These are phyloP conservation scores for Champsocephalus esox DNA, from an alignment of 2,797 vertebrate species.

Conservation along the genomic window DNA sequence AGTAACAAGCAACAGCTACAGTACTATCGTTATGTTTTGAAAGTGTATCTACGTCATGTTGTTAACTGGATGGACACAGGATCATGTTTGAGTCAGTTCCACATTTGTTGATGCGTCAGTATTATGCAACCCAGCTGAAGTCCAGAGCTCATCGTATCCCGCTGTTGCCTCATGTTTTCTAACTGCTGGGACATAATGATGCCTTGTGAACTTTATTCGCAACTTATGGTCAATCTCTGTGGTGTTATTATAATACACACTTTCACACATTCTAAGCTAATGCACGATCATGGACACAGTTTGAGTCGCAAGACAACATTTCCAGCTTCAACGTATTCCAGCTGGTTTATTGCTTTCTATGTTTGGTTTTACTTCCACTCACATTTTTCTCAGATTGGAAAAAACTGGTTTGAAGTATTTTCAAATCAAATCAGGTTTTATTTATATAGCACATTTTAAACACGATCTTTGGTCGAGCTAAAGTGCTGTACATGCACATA, in stretches of 20 bases:
- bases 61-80: slow-evolving; percentile 20
- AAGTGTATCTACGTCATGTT: slow-evolving; percentile 24
- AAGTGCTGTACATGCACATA: too few species aligned
- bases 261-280: slow-evolving; percentile 10
- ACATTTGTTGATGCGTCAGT: slow-evolving; percentile 44
- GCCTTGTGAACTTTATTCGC: slow-evolving; percentile 25
- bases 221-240: not conserved
- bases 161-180: slow-evolving; percentile 45
- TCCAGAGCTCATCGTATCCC: not conserved
- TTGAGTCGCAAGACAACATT: slow-evolving; percentile 43
- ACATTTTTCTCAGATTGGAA: not conserved
- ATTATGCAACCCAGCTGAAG: slow-evolving; percentile 55
- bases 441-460: too few species aligned
- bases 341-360: slow-evolving; percentile 29
- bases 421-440: too few species aligned
- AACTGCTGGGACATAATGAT: slow-evolving; percentile 27
- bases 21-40: slow-evolving; percentile 28
- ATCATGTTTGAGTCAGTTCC: slow-evolving; percentile 47
- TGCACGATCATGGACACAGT: slow-evolving; percentile 6
- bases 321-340: slow-evolving; percentile 35
- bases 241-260: slow-evolving; percentile 7
- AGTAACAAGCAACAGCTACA: slow-evolving; percentile 4
- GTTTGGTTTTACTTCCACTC: slow-evolving; percentile 27
- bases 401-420: slow-evolving; percentile 11
- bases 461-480: too few species aligned